Percentiles rank a stretch among this genome's conserved stretches.
phyloP scores from a whole-genome alignment of 2,888 invertebrate species.

The Bugulina stolonifera region DNA sequence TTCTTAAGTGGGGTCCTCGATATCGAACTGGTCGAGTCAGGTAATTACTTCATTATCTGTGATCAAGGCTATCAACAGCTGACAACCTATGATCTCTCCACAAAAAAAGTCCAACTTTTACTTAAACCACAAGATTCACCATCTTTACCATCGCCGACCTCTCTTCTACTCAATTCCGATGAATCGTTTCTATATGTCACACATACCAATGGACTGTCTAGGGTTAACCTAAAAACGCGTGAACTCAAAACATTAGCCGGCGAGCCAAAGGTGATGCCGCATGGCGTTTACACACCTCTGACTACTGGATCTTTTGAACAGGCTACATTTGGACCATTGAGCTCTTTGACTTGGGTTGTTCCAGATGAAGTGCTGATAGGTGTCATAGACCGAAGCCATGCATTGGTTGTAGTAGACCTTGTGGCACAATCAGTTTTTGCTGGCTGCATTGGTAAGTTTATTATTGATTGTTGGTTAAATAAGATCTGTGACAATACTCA shows the following conservation, averaged over 20 bases:
- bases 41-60: slow-evolving; percentile 3
- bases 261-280: background rate
- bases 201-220: slow-evolving; percentile 1
- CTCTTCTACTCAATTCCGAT: background rate
- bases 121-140: background rate
- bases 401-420: background rate
- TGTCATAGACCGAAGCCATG: background rate
- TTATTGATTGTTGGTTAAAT: too few relatives aligned
- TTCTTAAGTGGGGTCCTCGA: background rate
- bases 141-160: background rate
- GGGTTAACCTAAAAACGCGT: background rate
- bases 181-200: background rate
- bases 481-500: too few relatives aligned
- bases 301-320: background rate
- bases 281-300: background rate
- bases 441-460: too few relatives aligned
- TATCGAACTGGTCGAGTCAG: background rate
- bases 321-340: background rate
- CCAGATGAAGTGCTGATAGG: background rate
- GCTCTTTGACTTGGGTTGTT: background rate
- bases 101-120: background rate
- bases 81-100: background rate
- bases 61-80: background rate
- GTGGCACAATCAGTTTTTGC: too few relatives aligned
- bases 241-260: background rate